Evolutionary conservation across 2,888 invertebrate species (phyloP), one percentile per base, ranked within the genome.

Genomic region (Empis livida): DNA sequence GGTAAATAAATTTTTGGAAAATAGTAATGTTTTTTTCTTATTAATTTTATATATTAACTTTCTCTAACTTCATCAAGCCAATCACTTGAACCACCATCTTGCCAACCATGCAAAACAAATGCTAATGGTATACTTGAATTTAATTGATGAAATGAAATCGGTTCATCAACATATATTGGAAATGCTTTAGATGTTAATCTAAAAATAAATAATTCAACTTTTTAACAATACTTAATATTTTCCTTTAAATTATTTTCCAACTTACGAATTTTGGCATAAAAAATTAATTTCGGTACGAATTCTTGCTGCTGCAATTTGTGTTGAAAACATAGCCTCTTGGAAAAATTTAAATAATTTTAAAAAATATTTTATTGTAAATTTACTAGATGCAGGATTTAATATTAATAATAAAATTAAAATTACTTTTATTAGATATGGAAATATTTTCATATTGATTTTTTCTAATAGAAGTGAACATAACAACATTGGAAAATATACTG

Each of bases 101-200:
- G 62, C 68, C 68, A 68, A 27, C 68, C 68, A 43, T 68, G 68
- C 41, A 66, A 30, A n/a, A 68, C 62, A 10, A 68, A 52, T 1
- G 64, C 67, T 51, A 67, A 38, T 49, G 62, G 59, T 47, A 59
- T 56, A 2, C 49, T 53, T 2, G 54, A 52, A 52, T 62, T 57
- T 46, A 67, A 46, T 1, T 56, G 59, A 23, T 57, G 56, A 43
- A 64, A 63, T 16, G 65, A 63, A 3, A 56, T 51, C n/a, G 61
- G 51, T 20, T 67, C 61, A n/a, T 61, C 58, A 9, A 65, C 55
- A 30, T 61, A 61, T 42, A 67, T 39, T 11, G 16, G 17, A 39
- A 39, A 39, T 39, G 17, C 2, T 17, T 39, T 10, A 39, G 16
- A 17, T 17, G 3, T 3, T 11, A 17, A 39, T 17, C 39, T 39